phyloP scores from a whole-genome alignment of 2,888 invertebrate species.

The Trichogramma dendrolimi region DNA sequence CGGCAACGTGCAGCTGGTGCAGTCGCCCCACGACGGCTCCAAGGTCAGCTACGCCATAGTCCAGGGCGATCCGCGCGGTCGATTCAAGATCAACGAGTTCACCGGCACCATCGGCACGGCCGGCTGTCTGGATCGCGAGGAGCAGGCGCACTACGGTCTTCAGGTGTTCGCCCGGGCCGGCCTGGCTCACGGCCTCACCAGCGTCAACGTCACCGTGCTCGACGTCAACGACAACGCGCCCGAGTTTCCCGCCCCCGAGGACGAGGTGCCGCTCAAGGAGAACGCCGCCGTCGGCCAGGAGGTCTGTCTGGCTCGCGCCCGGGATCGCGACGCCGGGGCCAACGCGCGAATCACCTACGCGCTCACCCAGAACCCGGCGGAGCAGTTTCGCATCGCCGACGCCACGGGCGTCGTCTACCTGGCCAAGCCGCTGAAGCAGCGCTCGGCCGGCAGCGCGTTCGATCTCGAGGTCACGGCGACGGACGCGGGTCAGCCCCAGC shows the following conservation, averaged over 20 bases:
- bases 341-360: conserved; percentile 82
- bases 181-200: conserved; percentile 71
- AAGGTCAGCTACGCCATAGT: conserved; percentile 70
- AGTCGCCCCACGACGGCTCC: conserved; percentile 39
- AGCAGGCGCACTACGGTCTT: conserved; percentile 70
- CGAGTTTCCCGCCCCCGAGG: conserved; percentile 71
- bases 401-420: conserved; percentile 86
- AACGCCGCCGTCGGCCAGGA: conserved; percentile 92
- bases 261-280: conserved; percentile 76
- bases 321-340: conserved; percentile 83
- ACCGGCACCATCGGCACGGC: conserved; percentile 76
- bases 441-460: conserved; percentile 67
- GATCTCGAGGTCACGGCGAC: conserved; percentile 77
- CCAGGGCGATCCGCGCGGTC: conserved; percentile 72
- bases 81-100: conserved; percentile 76
- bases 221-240: conserved; percentile 93
- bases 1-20: conserved; percentile 65
- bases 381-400: conserved; percentile 78
- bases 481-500: conserved; percentile 74
- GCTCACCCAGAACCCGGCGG: conserved; percentile 73
- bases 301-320: conserved; percentile 81
- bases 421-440: conserved; percentile 69
- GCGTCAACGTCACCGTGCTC: conserved; percentile 74
- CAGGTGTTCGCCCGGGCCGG: conserved; percentile 76
- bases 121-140: conserved; percentile 80